Evolutionary conservation across 2,888 invertebrate species (phyloP).

Genomic region (Oscheius sp.): DNA sequence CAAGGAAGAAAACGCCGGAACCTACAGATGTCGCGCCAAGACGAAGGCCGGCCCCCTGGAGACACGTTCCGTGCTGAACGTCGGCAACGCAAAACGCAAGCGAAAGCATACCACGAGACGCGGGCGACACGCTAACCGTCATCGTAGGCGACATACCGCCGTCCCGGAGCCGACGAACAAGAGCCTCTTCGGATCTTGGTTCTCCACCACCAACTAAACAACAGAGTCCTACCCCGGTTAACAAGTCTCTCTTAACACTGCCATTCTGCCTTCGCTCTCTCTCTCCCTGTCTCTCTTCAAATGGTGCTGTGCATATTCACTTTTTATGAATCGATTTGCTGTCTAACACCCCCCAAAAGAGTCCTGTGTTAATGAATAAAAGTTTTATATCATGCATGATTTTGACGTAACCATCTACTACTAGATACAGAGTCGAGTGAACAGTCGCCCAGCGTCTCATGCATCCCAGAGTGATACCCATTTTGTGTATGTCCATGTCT

Average conservation of each 20-base stretch:
- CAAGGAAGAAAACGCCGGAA: constrained; percentile 80
- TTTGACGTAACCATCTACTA: neutral
- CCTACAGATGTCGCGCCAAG: constrained; percentile 81
- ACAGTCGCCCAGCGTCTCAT: constrained; percentile 22
- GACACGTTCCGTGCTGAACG: constrained; percentile 67
- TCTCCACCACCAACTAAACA: constrained; percentile 27
- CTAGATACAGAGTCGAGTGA: neutral
- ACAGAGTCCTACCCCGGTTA: constrained; percentile 26
- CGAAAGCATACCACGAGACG: constrained; percentile 64
- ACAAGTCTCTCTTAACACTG: constrained; percentile 18
- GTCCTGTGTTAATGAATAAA: constrained; percentile 30
- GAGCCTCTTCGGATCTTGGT: constrained; percentile 39
- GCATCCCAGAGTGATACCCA: constrained; percentile 27
- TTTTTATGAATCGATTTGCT: constrained; percentile 22
- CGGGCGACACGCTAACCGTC: constrained; percentile 51
- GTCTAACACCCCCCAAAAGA: neutral
- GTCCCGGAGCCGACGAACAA: constrained; percentile 26
- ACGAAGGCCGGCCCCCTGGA: constrained; percentile 74
- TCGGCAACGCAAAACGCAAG: constrained; percentile 70
- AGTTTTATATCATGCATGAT: constrained; percentile 18
- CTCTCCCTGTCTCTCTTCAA: no score
- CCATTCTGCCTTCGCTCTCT: constrained; percentile 29
- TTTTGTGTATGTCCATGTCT: neutral
- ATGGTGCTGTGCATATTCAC: constrained; percentile 43
- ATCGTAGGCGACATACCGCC: constrained; percentile 54